phyloP scores from a whole-genome alignment of 2,888 invertebrate species.

The Micropterix aruncella region DNA sequence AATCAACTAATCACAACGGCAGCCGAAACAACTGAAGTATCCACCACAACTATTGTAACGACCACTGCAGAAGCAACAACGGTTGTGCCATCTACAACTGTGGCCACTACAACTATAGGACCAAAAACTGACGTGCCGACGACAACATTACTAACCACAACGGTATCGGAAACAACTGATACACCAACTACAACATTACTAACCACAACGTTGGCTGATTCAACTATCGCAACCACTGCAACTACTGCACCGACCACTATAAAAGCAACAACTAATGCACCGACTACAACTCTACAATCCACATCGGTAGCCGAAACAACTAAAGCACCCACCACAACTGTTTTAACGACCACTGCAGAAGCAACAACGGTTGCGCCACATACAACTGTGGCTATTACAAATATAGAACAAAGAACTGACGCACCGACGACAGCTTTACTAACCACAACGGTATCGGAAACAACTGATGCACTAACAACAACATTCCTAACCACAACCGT shows the following conservation, averaged over 20 bases:
- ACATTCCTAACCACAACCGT: constrained; percentile 1
- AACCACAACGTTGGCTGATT: constrained; percentile 17
- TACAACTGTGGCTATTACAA: neutral
- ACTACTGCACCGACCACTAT: neutral
- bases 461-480: neutral
- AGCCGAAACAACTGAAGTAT: constrained; percentile 19
- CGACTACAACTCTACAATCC: too few relatives aligned
- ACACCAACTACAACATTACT: constrained; percentile 26
- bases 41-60: neutral
- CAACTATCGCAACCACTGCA: constrained; percentile 1
- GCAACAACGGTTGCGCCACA: neutral
- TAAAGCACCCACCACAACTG: neutral
- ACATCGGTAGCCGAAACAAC: too few relatives aligned
- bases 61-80: constrained; percentile 17
- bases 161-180: constrained; percentile 15
- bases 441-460: constrained; percentile 2
- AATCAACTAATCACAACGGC: constrained; percentile 26
- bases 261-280: neutral
- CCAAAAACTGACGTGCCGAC: too few relatives aligned
- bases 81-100: constrained; percentile 27
- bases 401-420: neutral
- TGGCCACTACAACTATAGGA: neutral
- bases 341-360: neutral
- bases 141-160: too few relatives aligned
- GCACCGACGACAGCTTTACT: constrained; percentile 1